Base-by-base conservation (phyloP, 2,888 invertebrate species). In the Drosophila mulleri region DNA sequence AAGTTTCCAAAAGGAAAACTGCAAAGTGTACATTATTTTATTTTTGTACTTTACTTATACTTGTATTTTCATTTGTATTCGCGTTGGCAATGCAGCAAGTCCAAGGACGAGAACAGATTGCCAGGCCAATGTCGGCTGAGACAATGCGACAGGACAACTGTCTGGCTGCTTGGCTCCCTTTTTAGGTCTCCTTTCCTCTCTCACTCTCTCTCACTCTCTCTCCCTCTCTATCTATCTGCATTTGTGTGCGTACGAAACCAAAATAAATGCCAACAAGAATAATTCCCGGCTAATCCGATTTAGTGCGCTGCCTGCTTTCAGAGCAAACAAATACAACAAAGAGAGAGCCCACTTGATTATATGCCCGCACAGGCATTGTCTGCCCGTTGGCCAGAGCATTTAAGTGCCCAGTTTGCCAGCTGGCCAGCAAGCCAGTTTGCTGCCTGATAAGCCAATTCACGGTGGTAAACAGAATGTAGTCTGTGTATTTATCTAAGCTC, bases 251-350 rank as follows among this genome's bases (percentile, higher is more conserved):
- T 44, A 53, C 67, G 65, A 65, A 75, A 72, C 78, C 82, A 73
- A 78, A 83, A 89, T 87, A 84, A 84, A 84, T 89, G 80, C 90
- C 90, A 89, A 83, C 89, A 86, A 87, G 88, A 76, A 90, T 86
- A 89, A 86, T 90, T 83, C 86, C 59, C 56, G 72, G 71, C 72
- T 90, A 86, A 86, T 90, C 90, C 90, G 85, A 90, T 90, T 86
- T 90, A 75, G 73, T 86, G 60, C 81, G 75, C 72, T 73, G 82
- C 73, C 70, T 60, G 61, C 68, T 50, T 16, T 67, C 29, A 56
- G 2, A 62, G 37, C 48, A 37, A 37, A 29, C 59, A 50, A 45
- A 45, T 20, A 59, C 66, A 42, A 64, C 26, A 56, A 44, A 54
- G 57, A 14, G 9, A 29, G 53, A 62, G 45, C 29, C 67, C 70